Percentiles rank a stretch among this genome's conserved stretches.
phyloP scores from a whole-genome alignment of 2,888 invertebrate species.

The Tenthredo notha region DNA sequence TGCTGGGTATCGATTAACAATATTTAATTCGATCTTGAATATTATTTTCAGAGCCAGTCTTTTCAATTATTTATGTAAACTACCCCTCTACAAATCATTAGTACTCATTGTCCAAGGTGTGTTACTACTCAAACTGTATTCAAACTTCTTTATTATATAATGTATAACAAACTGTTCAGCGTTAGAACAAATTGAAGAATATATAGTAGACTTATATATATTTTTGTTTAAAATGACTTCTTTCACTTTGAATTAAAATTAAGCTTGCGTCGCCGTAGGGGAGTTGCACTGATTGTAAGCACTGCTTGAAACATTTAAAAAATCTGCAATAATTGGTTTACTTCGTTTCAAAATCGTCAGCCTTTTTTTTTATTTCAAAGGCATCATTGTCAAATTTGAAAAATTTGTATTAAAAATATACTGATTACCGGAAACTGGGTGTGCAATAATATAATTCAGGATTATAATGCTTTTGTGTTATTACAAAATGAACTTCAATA shows the following conservation, averaged over 20 bases:
- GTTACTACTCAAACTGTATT: background rate
- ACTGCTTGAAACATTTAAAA: background rate
- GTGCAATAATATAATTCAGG: background rate
- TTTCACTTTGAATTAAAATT: conserved; percentile 10
- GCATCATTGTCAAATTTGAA: background rate
- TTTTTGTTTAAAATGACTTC: background rate
- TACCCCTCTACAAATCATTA: background rate
- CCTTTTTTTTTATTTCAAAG: background rate
- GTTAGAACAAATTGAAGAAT: background rate
- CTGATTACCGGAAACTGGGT: background rate
- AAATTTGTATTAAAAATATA: background rate
- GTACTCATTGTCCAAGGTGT: background rate
- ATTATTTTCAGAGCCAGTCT: conserved; percentile 27
- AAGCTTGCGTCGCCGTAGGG: background rate
- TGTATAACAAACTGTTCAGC: background rate
- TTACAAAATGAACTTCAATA: background rate
- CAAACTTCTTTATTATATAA: background rate
- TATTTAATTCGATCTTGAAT: background rate
- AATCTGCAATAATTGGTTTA: background rate
- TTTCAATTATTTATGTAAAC: conserved; percentile 10
- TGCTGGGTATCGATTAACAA: conserved; percentile 7
- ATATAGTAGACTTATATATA: background rate
- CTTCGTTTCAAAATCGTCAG: background rate
- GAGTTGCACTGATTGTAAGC: background rate
- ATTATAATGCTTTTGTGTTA: background rate